Conservation (phyloP, 2,888 invertebrate genomes). For the Pilophorus perplexus region DNA sequence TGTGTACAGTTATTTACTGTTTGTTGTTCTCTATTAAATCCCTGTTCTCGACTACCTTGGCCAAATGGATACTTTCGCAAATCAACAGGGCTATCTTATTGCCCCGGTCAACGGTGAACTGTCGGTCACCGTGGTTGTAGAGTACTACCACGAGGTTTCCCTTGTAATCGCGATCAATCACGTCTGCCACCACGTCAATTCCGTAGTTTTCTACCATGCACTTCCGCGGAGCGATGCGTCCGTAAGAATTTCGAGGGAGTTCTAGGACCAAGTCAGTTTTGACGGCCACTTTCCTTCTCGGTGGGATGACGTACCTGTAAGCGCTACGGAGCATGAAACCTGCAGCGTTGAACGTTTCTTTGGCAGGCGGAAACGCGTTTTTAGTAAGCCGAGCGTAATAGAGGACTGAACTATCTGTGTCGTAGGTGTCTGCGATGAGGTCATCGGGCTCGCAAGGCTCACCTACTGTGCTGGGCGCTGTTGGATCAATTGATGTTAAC, state of each 20-base stretch:
- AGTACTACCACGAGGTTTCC: conserved; percentile 89
- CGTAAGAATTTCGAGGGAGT: conserved; percentile 88
- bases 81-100: conserved; percentile 96
- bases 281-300: conserved; percentile 77
- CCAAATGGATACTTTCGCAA: conserved; percentile 62
- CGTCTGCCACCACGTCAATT: conserved; percentile 96
- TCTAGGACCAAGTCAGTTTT: conserved; percentile 91
- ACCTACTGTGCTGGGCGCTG: no score
- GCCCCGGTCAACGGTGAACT: conserved; percentile 79
- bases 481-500: no score
- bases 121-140: conserved; percentile 84
- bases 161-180: conserved; percentile 91
- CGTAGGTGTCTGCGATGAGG: neutral
- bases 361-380: conserved; percentile 23
- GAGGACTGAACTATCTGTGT: neutral
- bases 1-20: no score
- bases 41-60: conserved; percentile 6
- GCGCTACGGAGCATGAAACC: conserved; percentile 62
- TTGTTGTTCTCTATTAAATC: conserved; percentile 6
- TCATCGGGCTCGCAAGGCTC: no score
- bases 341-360: conserved; percentile 9
- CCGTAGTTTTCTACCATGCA: conserved; percentile 91
- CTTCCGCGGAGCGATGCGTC: conserved; percentile 89
- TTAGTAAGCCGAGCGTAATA: conserved; percentile 15
- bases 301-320: conserved; percentile 77